Evolutionary conservation across 37 sponge, comb jelly and placozoan genomes (phyloP).

Genomic region (Cladorhizidae sp.): DNA sequence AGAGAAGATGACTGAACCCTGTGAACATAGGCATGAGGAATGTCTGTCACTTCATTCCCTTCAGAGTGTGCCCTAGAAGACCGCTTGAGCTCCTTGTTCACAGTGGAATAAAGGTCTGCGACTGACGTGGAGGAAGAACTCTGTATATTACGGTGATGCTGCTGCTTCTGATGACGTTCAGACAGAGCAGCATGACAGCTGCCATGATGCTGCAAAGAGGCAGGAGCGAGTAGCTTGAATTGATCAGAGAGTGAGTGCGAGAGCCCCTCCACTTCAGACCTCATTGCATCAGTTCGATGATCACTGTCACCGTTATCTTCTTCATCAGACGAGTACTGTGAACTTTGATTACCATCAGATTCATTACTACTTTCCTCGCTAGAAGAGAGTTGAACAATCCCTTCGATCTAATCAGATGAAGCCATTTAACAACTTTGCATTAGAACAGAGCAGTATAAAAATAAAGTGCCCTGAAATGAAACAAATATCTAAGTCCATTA

Average conservation of each 20-base stretch:
- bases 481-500: not conserved
- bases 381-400: not conserved
- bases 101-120: slow-evolving; percentile 5
- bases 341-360: too few relatives aligned
- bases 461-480: not conserved
- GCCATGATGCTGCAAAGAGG: not conserved
- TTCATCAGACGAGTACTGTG: not conserved
- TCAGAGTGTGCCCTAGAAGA: not conserved
- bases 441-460: not conserved
- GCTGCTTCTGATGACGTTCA: not conserved
- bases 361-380: not conserved
- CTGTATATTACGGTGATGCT: not conserved
- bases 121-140: not conserved
- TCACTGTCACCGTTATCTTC: not conserved
- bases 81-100: not conserved
- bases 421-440: not conserved
- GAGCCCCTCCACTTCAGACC: not conserved
- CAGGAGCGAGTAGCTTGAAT: slow-evolving; percentile 21
- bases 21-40: not conserved
- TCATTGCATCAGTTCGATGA: not conserved
- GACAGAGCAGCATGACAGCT: too few relatives aligned
- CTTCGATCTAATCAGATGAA: not conserved
- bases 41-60: not conserved
- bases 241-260: slow-evolving; percentile 23
- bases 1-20: not conserved